Evolutionary conservation across 1,140 invertebrate genomes (phyloP).

Genomic region (Wiebesia pumilae): DNA sequence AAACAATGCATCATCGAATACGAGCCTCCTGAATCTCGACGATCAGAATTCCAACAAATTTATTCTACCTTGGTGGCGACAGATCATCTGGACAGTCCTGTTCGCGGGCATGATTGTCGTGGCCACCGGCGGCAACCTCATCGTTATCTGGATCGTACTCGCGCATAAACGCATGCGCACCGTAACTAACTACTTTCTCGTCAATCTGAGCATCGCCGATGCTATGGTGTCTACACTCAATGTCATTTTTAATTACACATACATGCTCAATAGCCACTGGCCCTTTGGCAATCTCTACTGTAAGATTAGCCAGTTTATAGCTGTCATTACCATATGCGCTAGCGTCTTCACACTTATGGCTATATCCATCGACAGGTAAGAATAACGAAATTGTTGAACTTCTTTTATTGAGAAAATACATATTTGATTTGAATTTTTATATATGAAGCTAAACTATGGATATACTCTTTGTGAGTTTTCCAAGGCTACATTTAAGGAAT

Average conservation of each 20-base stretch:
- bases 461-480: too few species aligned
- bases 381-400: slow-evolving; percentile 20
- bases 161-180: slow-evolving; percentile 94
- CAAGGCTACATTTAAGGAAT: too few species aligned
- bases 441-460: neutral
- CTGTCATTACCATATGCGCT: slow-evolving; percentile 91
- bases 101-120: slow-evolving; percentile 92
- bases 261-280: slow-evolving; percentile 95
- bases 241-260: slow-evolving; percentile 94
- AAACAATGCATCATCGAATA: neutral
- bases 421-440: neutral
- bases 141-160: slow-evolving; percentile 96
- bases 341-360: slow-evolving; percentile 97
- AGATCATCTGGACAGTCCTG: slow-evolving; percentile 88
- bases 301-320: slow-evolving; percentile 95
- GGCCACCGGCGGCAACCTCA: slow-evolving; percentile 93
- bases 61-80: slow-evolving; percentile 89
- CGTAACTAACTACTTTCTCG: slow-evolving; percentile 96
- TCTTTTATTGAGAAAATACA: neutral
- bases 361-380: slow-evolving; percentile 96
- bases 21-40: neutral
- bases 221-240: slow-evolving; percentile 93
- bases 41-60: slow-evolving; percentile 74
- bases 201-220: slow-evolving; percentile 95
- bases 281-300: slow-evolving; percentile 94